Evolutionary conservation across 2,113 vertebrate species (phyloP).

Genomic region (Myrmophylax atrothorax): DNA sequence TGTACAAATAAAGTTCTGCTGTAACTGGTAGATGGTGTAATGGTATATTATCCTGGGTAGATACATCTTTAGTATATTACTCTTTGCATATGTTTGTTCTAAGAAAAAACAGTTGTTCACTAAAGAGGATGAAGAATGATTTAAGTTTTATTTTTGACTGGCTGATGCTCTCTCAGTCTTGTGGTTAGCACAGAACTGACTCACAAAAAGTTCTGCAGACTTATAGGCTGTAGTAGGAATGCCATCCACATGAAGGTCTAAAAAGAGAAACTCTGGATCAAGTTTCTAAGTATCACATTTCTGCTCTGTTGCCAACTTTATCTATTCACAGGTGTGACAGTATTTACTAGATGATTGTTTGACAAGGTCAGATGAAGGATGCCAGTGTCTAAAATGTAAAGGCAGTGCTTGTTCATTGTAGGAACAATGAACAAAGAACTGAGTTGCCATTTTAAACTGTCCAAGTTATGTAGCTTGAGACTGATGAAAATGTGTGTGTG

Average conservation of each 20-base stretch:
- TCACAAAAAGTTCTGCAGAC: conserved; percentile 73
- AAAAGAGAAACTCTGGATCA: conserved; percentile 74
- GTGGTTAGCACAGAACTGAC: conserved; percentile 53
- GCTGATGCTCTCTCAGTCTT: conserved; percentile 11
- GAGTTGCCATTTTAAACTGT: neutral
- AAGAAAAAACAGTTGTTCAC: conserved; percentile 33
- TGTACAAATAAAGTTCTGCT: neutral
- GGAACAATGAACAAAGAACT: neutral
- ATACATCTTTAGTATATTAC: conserved; percentile 57
- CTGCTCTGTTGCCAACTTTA: conserved; percentile 70
- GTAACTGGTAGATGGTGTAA: neutral
- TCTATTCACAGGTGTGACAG: conserved; percentile 72
- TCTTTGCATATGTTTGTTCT: conserved; percentile 36
- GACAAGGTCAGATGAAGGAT: conserved; percentile 68
- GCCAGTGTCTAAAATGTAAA: neutral
- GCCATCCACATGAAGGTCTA: conserved; percentile 73
- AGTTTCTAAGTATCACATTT: conserved; percentile 77
- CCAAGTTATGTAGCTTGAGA: neutral
- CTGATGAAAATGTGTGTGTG: neutral
- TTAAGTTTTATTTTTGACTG: conserved; percentile 74
- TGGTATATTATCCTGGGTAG: neutral
- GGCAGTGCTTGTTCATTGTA: neutral
- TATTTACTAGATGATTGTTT: conserved; percentile 65
- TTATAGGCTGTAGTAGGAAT: conserved; percentile 70
- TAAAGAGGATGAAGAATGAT: conserved; percentile 64